Evolutionary conservation across 1,140 invertebrate genomes (phyloP).

Genomic region (Caenorhabditis elegans): WBcel235 BX284603.4:8301001-8301500

Average conservation of each 20-base stretch:
- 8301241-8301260: background rate
- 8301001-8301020: background rate
- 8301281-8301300: slow-evolving; percentile 24
- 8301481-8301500: slow-evolving; percentile 20
- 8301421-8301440: too few relatives aligned
- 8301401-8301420: too few relatives aligned
- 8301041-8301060: slow-evolving; percentile 6
- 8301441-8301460: background rate
- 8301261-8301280: background rate
- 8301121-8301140: slow-evolving; percentile 13
- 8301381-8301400: too few relatives aligned
- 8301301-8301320: background rate
- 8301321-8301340: background rate
- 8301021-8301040: slow-evolving; percentile 5
- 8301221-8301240: background rate
- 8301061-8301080: slow-evolving; percentile 18
- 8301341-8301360: too few relatives aligned
- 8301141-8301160: background rate
- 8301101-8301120: slow-evolving; percentile 1
- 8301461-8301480: background rate
- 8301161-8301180: background rate
- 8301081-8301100: background rate
- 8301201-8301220: slow-evolving; percentile 17
- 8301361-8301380: too few relatives aligned
- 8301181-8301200: slow-evolving; percentile 3